Evolutionary conservation across 2,888 invertebrate species (phyloP).

Genomic region (Rhynchonema sp.): DNA sequence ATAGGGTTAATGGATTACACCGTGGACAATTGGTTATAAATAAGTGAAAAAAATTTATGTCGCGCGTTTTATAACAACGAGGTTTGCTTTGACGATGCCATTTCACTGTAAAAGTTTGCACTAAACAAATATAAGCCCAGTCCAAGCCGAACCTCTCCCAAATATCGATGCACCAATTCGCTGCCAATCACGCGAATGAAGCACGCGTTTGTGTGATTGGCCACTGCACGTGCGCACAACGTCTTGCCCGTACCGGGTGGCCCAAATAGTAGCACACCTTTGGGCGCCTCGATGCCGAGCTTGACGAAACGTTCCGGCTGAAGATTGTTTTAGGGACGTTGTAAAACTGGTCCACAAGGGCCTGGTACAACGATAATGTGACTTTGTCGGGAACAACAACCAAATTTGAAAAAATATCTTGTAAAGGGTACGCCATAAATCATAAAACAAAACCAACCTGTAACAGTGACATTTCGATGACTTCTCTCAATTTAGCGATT

Average conservation of each 20-base stretch:
- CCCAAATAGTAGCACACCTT: slow-evolving; percentile 87
- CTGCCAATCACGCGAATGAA: slow-evolving; percentile 95
- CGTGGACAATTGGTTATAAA: too few relatives aligned
- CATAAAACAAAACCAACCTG: slow-evolving; percentile 67
- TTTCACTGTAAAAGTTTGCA: too few relatives aligned
- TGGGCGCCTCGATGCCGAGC: slow-evolving; percentile 94
- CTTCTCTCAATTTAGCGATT: slow-evolving; percentile 92
- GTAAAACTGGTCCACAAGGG: too few relatives aligned
- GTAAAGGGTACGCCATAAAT: too few relatives aligned
- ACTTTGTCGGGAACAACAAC: not conserved
- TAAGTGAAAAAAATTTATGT: too few relatives aligned
- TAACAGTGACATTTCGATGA: slow-evolving; percentile 87
- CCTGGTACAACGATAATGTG: too few relatives aligned
- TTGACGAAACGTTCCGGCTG: slow-evolving; percentile 97
- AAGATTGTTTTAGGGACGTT: slow-evolving; percentile 4
- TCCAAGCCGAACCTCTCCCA: slow-evolving; percentile 57
- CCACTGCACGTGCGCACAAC: slow-evolving; percentile 88
- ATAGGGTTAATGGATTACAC: too few relatives aligned
- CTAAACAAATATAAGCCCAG: too few relatives aligned
- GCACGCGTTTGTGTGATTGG: slow-evolving; percentile 95
- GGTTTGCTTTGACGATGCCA: too few relatives aligned
- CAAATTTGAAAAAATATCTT: not conserved
- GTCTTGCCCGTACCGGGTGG: slow-evolving; percentile 99
- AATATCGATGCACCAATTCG: slow-evolving; percentile 74
- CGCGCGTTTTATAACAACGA: too few relatives aligned